A percentile compares a stretch with the other conserved stretches of the same genome.
phyloP scores from a whole-genome alignment of 1,140 invertebrate species.

The Microplitis demolitor region DNA sequence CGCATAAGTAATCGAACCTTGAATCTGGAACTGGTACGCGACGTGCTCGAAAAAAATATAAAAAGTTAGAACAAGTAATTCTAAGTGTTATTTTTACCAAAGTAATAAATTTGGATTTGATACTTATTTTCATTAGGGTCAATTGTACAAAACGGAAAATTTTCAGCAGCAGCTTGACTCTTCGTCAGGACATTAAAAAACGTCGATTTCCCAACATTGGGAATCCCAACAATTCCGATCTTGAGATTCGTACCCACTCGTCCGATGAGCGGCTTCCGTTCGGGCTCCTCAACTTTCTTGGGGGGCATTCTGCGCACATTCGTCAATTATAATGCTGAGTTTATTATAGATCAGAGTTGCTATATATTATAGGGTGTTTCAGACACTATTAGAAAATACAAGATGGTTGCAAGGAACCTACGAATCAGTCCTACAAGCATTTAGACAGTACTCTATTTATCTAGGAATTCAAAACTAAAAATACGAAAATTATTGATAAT shows the following conservation, averaged over 20 bases:
- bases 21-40: conserved; percentile 97
- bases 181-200: conserved; percentile 99
- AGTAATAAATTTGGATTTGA: conserved; percentile 39
- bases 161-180: conserved; percentile 94
- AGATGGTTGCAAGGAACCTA: neutral
- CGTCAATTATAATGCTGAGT: neutral
- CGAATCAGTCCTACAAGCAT: neutral
- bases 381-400: neutral
- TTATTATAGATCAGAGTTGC: neutral
- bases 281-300: conserved; percentile 91
- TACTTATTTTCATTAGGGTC: conserved; percentile 99
- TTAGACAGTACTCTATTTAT: neutral
- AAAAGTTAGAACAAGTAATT: conserved; percentile 33
- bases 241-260: conserved; percentile 97
- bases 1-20: conserved; percentile 90
- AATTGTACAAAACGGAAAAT: conserved; percentile 99
- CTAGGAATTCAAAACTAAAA: conserved; percentile 22
- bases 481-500: neutral
- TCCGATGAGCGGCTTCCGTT: conserved; percentile 91
- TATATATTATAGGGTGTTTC: neutral
- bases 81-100: conserved; percentile 4
- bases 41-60: conserved; percentile 72
- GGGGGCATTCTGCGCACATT: conserved; percentile 77
- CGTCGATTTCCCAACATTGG: conserved; percentile 98
- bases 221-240: conserved; percentile 93